A percentile compares a stretch with the other conserved stretches of the same genome.
Conservation (phyloP, 2,888 invertebrate species). For the Polydrusus tereticollis region DNA sequence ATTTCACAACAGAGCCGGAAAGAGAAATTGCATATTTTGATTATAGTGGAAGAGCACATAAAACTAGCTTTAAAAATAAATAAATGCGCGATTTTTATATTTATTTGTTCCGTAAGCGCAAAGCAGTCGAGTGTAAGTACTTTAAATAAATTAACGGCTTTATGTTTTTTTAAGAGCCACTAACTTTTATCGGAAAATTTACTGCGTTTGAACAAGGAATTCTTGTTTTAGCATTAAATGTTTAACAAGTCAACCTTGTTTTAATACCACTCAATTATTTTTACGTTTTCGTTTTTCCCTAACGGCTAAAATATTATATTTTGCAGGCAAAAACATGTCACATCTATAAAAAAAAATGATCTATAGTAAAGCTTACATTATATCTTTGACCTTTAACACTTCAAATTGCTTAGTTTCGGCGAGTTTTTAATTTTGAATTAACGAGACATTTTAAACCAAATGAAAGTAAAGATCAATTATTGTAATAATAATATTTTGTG, state of each 20-base stretch:
- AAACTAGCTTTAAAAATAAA: constrained; percentile 40
- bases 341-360: no score
- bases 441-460: no score
- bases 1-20: constrained; percentile 3
- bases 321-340: not conserved
- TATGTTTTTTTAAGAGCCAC: constrained; percentile 48
- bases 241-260: constrained; percentile 34
- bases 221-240: constrained; percentile 38
- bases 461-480: no score
- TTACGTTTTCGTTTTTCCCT: not conserved
- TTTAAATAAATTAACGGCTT: constrained; percentile 51
- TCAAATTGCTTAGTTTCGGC: no score
- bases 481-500: no score
- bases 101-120: constrained; percentile 49
- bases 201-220: constrained; percentile 44
- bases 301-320: not conserved
- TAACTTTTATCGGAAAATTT: constrained; percentile 47
- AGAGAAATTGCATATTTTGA: constrained; percentile 39
- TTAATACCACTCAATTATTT: constrained; percentile 36
- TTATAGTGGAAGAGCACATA: constrained; percentile 34
- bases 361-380: no score
- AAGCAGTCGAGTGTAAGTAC: constrained; percentile 48
- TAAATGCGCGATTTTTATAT: constrained; percentile 45
- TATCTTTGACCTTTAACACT: no score
- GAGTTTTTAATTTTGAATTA: no score